Percentiles rank a stretch among this genome's conserved stretches.
phyloP scores from a whole-genome alignment of 2,888 invertebrate species.

The Protonemura montana region DNA sequence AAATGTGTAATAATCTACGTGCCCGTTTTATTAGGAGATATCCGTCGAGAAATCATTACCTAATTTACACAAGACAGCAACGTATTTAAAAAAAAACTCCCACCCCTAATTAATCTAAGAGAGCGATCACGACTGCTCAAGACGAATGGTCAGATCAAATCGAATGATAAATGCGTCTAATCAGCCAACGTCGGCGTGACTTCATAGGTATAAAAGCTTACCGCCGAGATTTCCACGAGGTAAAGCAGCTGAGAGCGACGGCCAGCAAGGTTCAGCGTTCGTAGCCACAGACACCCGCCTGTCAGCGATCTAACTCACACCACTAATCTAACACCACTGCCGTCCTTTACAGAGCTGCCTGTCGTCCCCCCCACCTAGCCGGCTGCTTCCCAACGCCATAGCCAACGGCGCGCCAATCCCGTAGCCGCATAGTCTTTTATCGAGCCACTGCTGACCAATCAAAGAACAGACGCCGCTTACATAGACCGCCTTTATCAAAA shows the following conservation, averaged over 20 bases:
- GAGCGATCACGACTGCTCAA: not conserved
- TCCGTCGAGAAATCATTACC: too few species aligned
- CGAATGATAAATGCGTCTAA: constrained; percentile 33
- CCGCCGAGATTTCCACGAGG: not conserved
- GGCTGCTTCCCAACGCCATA: constrained; percentile 14
- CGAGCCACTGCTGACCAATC: constrained; percentile 7
- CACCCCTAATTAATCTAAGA: not conserved
- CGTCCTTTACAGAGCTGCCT: constrained; percentile 22
- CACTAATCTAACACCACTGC: constrained; percentile 43
- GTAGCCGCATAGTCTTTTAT: not conserved
- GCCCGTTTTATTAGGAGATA: too few species aligned
- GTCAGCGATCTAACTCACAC: constrained; percentile 37
- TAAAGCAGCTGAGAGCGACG: not conserved
- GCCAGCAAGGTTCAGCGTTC: not conserved
- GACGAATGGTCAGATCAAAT: not conserved
- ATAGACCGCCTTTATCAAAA: not conserved
- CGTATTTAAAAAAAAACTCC: not conserved
- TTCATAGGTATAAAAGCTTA: not conserved
- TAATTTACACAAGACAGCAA: too few species aligned
- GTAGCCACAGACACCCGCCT: not conserved
- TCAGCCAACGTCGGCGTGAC: constrained; percentile 25
- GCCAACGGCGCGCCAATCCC: constrained; percentile 1
- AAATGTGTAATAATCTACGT: too few species aligned
- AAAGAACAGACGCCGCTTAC: constrained; percentile 20
- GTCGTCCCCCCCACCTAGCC: constrained; percentile 31